These are phyloP conservation scores for Notospermus geniculatus DNA, from an alignment of 1,140 invertebrate species.

Conservation along the genomic window DNA sequence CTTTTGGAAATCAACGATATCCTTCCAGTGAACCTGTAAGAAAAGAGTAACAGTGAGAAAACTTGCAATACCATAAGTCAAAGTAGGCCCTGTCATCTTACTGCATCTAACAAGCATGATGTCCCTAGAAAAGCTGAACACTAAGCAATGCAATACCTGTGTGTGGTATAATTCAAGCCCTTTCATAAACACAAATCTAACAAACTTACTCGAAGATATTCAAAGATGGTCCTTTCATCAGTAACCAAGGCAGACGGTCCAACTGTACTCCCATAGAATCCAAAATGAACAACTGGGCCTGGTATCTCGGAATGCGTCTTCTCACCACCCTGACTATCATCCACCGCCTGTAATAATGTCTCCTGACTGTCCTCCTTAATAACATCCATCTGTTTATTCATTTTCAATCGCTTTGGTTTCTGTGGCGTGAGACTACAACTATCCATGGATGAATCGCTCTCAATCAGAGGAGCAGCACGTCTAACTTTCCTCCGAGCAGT, in stretches of 20 bases:
- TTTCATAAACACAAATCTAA: too few relatives aligned
- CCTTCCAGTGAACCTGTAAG: not conserved
- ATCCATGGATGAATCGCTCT: conserved; percentile 8
- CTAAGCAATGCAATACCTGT: too few relatives aligned
- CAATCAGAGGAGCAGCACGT: not conserved
- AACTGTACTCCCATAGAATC: not conserved
- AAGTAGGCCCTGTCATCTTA: too few relatives aligned
- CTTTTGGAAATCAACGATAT: not conserved
- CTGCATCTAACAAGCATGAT: too few relatives aligned
- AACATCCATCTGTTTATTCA: not conserved
- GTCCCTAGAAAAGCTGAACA: too few relatives aligned
- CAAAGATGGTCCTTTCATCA: not conserved
- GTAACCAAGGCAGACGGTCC: not conserved
- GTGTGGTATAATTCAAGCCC: too few relatives aligned
- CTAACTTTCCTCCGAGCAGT: not conserved
- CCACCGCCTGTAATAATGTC: too few relatives aligned
- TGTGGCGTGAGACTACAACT: not conserved
- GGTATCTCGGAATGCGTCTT: not conserved
- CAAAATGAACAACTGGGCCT: not conserved
- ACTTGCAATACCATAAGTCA: too few relatives aligned
- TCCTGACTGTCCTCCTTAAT: too few relatives aligned
- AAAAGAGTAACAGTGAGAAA: too few relatives aligned
- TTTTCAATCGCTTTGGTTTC: not conserved
- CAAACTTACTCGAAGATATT: not conserved
- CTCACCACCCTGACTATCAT: not conserved